phyloP scores from a whole-genome alignment of 2,797 vertebrate species.

The Helicolenus hilgendorfi region DNA sequence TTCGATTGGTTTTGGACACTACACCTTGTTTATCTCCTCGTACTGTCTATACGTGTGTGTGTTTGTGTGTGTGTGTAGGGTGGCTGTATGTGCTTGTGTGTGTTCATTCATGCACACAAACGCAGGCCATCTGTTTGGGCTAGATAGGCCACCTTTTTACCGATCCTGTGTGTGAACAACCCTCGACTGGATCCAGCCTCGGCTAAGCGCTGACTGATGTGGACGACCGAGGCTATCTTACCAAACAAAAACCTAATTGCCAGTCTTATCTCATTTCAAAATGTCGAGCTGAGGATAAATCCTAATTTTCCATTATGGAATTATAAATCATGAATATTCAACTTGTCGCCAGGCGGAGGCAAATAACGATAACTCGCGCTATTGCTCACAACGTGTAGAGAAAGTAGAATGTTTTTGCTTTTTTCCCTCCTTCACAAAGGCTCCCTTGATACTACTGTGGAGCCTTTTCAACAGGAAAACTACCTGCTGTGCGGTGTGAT shows the following conservation, averaged over 20 bases:
- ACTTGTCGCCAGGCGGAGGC: background rate
- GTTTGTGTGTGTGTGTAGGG: constrained; percentile 12
- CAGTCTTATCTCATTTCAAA: constrained; percentile 56
- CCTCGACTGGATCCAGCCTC: constrained; percentile 25
- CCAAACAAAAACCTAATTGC: constrained; percentile 59
- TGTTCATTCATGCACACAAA: constrained; percentile 71
- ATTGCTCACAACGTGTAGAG: background rate
- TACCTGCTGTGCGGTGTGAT: background rate
- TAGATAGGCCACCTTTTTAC: constrained; percentile 80
- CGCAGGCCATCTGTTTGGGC: constrained; percentile 82
- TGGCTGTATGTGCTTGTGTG: constrained; percentile 27
- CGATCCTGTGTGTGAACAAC: constrained; percentile 60
- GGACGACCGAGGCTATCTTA: constrained; percentile 41
- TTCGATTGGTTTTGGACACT: constrained; percentile 54
- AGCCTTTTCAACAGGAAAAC: background rate
- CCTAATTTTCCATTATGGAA: constrained; percentile 17
- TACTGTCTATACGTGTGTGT: constrained; percentile 14
- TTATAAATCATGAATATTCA: constrained; percentile 24
- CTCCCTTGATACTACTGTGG: background rate
- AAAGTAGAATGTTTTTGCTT: background rate
- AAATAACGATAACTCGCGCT: background rate
- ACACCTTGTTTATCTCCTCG: constrained; percentile 49
- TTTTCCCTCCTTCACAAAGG: background rate
- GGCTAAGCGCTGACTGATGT: constrained; percentile 37
- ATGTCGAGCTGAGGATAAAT: constrained; percentile 53